Evolutionary conservation across 2,797 vertebrate species (phyloP).

Genomic region (Falco naumanni): DNA sequence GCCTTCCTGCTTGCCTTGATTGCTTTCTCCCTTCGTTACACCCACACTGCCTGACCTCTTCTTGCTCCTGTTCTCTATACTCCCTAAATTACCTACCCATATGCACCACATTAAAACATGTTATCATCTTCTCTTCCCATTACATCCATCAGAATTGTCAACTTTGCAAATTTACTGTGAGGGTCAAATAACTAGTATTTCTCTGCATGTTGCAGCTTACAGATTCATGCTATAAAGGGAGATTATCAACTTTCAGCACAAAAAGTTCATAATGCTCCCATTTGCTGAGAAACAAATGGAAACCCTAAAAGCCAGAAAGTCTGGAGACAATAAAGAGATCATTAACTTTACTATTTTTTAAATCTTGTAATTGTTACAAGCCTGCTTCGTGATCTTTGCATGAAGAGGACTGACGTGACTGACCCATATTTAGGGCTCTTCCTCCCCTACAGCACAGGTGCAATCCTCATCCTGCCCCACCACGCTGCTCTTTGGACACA

Average conservation of each 20-base stretch:
- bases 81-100: conserved; percentile 64
- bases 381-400: neutral
- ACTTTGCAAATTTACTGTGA: conserved; percentile 56
- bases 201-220: neutral
- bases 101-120: conserved; percentile 64
- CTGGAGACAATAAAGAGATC: conserved; percentile 31
- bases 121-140: conserved; percentile 61
- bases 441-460: conserved; percentile 37
- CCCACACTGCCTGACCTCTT: conserved; percentile 49
- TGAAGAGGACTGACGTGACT: neutral
- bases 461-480: conserved; percentile 37
- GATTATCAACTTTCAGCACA: conserved; percentile 23
- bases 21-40: conserved; percentile 52
- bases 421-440: neutral
- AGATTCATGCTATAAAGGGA: conserved; percentile 24
- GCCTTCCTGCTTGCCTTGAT: conserved; percentile 46
- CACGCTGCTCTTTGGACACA: conserved; percentile 4
- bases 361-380: neutral
- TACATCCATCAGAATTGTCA: conserved; percentile 60
- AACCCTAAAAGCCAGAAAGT: conserved; percentile 19
- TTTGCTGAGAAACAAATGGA: conserved; percentile 2
- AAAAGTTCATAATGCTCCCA: conserved; percentile 3
- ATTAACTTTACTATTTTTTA: neutral
- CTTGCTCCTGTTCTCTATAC: conserved; percentile 54
- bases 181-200: conserved; percentile 65